A percentile compares a stretch with the other conserved stretches of the same genome.
Conservation (phyloP, 2,797 vertebrate genomes). For the Pantherophis alleghaniensis region DNA sequence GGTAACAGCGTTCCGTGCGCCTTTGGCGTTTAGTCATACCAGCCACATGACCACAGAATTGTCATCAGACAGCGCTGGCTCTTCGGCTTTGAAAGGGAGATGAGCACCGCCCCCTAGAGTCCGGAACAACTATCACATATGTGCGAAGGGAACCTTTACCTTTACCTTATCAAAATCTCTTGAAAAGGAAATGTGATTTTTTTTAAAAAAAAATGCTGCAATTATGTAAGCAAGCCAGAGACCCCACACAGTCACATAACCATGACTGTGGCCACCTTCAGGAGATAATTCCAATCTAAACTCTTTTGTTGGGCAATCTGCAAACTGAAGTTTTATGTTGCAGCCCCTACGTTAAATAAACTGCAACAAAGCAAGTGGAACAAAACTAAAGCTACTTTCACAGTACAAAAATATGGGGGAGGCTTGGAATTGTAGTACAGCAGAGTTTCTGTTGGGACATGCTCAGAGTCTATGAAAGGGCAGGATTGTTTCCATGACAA, state of each 20-base stretch:
- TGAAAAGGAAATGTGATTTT: not conserved
- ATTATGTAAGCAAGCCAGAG: not conserved
- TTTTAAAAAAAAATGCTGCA: not conserved
- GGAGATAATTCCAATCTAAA: not conserved
- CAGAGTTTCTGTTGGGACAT: not conserved
- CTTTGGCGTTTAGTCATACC: no score
- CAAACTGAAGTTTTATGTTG: not conserved
- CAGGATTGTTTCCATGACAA: not conserved
- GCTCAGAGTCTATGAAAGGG: not conserved
- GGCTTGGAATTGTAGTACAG: not conserved
- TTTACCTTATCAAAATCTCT: not conserved
- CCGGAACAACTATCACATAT: no score
- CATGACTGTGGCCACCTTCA: not conserved
- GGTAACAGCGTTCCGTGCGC: no score
- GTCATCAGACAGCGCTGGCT: no score
- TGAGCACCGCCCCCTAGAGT: no score
- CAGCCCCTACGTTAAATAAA: conserved; percentile 2
- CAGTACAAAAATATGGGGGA: not conserved
- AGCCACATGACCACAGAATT: no score
- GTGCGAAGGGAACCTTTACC: no score
- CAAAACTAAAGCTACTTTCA: not conserved
- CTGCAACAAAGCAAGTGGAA: conserved; percentile 1
- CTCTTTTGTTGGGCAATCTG: not conserved
- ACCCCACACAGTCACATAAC: not conserved
- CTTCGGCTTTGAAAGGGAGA: no score